phyloP scores from a whole-genome alignment of 2,797 vertebrate species.

The Orientallactaga sibirica region DNA sequence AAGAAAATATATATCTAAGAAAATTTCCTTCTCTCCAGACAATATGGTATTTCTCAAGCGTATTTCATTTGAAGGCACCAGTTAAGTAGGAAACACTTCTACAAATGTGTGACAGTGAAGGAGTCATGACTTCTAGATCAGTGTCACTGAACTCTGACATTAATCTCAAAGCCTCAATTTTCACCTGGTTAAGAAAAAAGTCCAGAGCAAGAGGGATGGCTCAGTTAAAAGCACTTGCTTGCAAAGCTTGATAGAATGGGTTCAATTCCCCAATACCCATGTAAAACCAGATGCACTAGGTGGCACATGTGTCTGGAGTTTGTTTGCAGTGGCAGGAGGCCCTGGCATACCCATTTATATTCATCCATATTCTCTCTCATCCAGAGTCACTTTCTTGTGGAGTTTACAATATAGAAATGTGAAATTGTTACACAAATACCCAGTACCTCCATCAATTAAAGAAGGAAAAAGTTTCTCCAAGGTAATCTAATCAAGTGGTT shows the following conservation, averaged over 20 bases:
- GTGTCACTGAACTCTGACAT: background rate
- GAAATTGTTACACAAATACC: background rate
- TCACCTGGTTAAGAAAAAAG: slow-evolving; percentile 15
- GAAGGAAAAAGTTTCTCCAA: background rate
- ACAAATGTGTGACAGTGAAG: background rate
- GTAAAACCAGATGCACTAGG: too few relatives aligned
- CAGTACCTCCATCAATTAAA: background rate
- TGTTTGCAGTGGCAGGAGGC: too few relatives aligned
- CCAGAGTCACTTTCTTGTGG: slow-evolving; percentile 39
- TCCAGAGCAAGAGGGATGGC: too few relatives aligned
- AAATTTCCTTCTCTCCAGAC: slow-evolving; percentile 15
- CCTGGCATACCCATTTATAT: background rate
- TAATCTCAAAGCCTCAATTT: background rate
- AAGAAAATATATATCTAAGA: background rate
- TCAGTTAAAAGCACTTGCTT: too few relatives aligned
- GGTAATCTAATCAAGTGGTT: slow-evolving; percentile 16
- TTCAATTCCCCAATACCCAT: too few relatives aligned
- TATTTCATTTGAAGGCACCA: background rate
- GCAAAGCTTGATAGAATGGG: too few relatives aligned
- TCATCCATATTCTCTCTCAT: too few relatives aligned
- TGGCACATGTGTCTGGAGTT: too few relatives aligned
- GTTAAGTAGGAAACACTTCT: slow-evolving; percentile 21
- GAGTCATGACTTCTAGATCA: too few relatives aligned
- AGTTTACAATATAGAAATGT: slow-evolving; percentile 17
- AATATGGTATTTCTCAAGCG: slow-evolving; percentile 16